Evolutionary conservation across 1,140 invertebrate genomes (phyloP), one percentile per base, ranked within the genome.

Genomic region (Drosophila willistoni): DNA sequence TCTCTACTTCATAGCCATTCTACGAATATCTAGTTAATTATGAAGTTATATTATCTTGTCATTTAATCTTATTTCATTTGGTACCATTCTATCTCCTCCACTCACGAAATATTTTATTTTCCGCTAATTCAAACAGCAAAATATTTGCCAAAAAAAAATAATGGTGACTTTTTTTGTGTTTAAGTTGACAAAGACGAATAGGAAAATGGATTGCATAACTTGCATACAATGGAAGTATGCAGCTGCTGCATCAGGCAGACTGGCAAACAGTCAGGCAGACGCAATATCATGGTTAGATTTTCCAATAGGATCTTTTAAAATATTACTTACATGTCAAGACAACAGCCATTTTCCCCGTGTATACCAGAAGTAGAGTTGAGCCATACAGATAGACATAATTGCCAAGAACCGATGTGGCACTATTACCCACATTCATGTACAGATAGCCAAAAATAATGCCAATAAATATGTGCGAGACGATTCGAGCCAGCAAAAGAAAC

Each of bases 321-420:
- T 17, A 12, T 47, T 91, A 96, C 96, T 97, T 94, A 98, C 97
- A 98, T 64, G 97, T 97, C 71, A 98, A 93, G 51, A 97, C 97
- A n/a, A 98, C 98, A 3, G 97, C 97, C 97, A 98, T 98, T 93
- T 98, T 96, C 59, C 97, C 97, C 9, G 97, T 98, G 86, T 98
- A 98, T 71, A 98, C 97, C 14, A 98, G 94, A 64, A 99, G 95
- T 54, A 99, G 92, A 83, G 98, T 95, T 13, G 96, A 96, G 73
- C 98, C 98, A 91, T 98, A 99, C 1, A 99, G 92, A 81, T 97
- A 98, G 3, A 97, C 96, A 78, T 97, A 97, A 93, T 99, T 99
- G 65, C 96, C 97, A 55, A 98, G 94, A 17, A 97, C 96, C 55
- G 96, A 96, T 76, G 95, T 95, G 0, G 97, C 97, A 83, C 96